These are phyloP conservation scores for Cataglyphis cursor DNA, from an alignment of 2,888 invertebrate species.

Conservation along the genomic window DNA sequence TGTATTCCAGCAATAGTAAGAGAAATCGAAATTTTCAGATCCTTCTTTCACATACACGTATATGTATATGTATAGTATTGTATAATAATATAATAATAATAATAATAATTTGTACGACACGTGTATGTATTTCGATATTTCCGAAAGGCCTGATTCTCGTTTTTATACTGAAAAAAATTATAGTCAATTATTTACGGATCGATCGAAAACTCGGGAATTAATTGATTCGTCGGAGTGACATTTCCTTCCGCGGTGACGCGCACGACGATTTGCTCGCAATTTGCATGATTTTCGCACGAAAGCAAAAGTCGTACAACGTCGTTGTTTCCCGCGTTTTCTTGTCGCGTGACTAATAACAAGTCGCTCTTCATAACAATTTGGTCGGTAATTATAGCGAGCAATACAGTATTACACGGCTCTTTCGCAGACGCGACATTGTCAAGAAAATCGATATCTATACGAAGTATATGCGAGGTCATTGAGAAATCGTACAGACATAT, in stretches of 20 bases:
- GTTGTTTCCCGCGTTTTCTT: constrained; percentile 61
- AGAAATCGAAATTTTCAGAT: background rate
- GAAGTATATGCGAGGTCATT: constrained; percentile 1
- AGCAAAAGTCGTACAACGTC: constrained; percentile 52
- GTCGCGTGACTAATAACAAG: constrained; percentile 74
- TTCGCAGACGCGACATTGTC: constrained; percentile 17
- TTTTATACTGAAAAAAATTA: background rate
- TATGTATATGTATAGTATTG: too few relatives aligned
- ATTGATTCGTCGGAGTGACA: constrained; percentile 35
- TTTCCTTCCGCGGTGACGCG: constrained; percentile 27
- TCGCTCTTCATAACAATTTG: constrained; percentile 62
- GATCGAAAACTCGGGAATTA: constrained; percentile 12
- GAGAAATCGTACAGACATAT: constrained; percentile 10
- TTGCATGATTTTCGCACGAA: constrained; percentile 62
- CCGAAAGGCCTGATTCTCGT: too few relatives aligned
- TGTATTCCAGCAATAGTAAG: background rate
- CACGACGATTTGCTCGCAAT: constrained; percentile 41
- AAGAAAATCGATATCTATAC: constrained; percentile 63
- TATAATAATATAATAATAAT: background rate
- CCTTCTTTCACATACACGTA: too few relatives aligned
- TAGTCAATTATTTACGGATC: background rate
- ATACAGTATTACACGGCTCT: constrained; percentile 47
- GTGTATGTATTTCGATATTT: background rate
- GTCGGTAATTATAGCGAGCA: constrained; percentile 54
- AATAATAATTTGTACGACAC: background rate